Conservation (phyloP, 1,140 invertebrate genomes). For the Hylaeus volcanicus region DNA sequence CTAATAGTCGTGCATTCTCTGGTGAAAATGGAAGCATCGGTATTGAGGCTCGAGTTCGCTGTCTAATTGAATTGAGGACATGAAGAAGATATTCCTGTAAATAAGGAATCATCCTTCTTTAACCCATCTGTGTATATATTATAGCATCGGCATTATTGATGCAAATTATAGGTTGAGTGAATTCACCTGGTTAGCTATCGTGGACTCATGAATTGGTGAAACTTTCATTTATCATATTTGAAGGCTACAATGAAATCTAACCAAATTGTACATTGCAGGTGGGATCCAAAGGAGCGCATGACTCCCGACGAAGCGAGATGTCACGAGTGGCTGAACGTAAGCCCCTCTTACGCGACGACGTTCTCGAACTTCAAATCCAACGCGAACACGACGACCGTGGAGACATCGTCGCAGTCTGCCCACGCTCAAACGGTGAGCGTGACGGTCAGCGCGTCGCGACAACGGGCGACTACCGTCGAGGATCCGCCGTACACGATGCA, state of each 20-base stretch:
- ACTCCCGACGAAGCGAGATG: conserved; percentile 93
- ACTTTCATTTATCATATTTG: too few species aligned
- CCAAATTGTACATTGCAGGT: conserved; percentile 81
- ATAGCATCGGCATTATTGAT: too few species aligned
- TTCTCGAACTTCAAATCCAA: conserved; percentile 44
- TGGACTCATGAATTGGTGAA: too few species aligned
- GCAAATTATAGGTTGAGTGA: too few species aligned
- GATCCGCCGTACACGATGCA: conserved; percentile 74
- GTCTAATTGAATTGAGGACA: too few species aligned
- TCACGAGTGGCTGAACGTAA: conserved; percentile 86
- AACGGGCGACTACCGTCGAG: conserved; percentile 72
- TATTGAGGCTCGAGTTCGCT: too few species aligned
- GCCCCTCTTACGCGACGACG: conserved; percentile 53
- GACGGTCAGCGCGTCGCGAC: conserved; percentile 61
- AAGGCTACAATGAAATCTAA: not conserved
- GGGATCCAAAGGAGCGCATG: conserved; percentile 96
- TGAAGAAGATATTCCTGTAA: too few species aligned
- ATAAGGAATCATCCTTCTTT: too few species aligned
- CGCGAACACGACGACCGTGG: conserved; percentile 62
- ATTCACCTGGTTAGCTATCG: too few species aligned
- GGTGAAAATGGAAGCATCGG: too few species aligned
- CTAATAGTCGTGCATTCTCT: too few species aligned
- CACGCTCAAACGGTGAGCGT: conserved; percentile 72
- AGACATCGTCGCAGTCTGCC: conserved; percentile 67
- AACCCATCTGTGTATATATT: too few species aligned